Evolutionary conservation across 2,797 vertebrate species (phyloP).

Genomic region (Capromys pilorides): DNA sequence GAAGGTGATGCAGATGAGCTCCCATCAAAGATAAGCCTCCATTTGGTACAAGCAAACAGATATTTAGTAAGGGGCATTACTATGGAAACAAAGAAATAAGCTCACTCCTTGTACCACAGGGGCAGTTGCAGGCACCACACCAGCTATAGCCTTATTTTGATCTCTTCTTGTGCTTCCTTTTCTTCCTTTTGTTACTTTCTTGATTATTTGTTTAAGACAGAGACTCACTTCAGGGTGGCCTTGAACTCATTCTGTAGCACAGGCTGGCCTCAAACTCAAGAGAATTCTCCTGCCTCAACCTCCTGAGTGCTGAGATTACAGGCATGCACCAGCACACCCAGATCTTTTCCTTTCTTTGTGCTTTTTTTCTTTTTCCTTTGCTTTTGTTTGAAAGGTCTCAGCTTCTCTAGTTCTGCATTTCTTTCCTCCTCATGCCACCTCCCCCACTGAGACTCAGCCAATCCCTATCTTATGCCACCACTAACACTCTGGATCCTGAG

Average conservation of each 20-base stretch:
- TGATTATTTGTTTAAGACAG: background rate
- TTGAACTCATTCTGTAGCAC: background rate
- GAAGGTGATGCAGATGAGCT: background rate
- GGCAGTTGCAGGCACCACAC: background rate
- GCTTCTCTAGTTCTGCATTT: background rate
- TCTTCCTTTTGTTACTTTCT: background rate
- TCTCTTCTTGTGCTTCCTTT: background rate
- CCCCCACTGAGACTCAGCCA: background rate
- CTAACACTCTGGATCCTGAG: background rate
- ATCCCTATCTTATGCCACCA: background rate
- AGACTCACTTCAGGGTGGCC: background rate
- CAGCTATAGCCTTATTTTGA: background rate
- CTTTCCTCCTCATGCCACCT: background rate
- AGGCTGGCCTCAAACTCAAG: background rate
- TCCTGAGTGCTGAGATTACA: background rate
- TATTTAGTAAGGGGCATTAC: background rate
- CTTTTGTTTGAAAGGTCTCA: background rate
- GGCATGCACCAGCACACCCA: background rate
- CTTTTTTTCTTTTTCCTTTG: background rate
- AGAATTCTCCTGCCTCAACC: background rate
- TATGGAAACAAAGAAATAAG: background rate
- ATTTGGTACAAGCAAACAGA: background rate
- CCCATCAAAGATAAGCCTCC: background rate
- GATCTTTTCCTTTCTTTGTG: background rate
- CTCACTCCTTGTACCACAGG: conserved; percentile 19